Evolutionary conservation across 2,797 vertebrate species (phyloP), one percentile per base, ranked within the genome.

Genomic region (Enteromius afrohamiltoni): DNA sequence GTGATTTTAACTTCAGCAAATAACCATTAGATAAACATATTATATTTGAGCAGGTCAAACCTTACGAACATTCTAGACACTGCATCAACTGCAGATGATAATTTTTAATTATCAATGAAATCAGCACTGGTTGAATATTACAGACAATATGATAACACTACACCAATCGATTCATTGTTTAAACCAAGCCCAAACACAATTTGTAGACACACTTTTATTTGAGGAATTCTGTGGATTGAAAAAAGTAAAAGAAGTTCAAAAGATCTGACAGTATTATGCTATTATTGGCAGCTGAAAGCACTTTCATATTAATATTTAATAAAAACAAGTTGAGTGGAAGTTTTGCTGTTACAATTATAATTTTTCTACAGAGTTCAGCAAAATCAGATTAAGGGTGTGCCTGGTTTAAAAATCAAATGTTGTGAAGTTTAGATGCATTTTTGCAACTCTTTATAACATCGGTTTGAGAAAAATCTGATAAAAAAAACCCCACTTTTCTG

Each of bases 1-100:
- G 89, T 89, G 90, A 85, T 88, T 92, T 89, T 87, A 79, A 83
- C 80, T 79, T 76, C 64, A 88, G 87, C 88, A 88, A 89, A 90
- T 87, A 85, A 68, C 34, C 53, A 37, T 77, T 77, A 69, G 82
- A 69, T 88, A 45, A 81, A 88, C 83, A 84, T 82, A 87, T 58
- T 67, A 68, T 49, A 37, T 82, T 45, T 62, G 53, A 77, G 70
- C 23, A 47, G 53, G 42, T 60, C 40, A 69, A 45, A 70, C 40
- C 7, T 37, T 40, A 21, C 3, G 5, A 70, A 70, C 23, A 37
- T 13, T 64, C 9, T 65, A 64, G 31, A 65, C 5, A 69, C 23
- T 49, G 9, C 7, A 62, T 62, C 53, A 71, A 6, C 37, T 34
- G 47, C 40, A 71, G 9, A 60, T 7, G n/a, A n/a, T 23, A 17